Conservation (phyloP, 2,797 vertebrate genomes). For the Rhynchotus rufescens region DNA sequence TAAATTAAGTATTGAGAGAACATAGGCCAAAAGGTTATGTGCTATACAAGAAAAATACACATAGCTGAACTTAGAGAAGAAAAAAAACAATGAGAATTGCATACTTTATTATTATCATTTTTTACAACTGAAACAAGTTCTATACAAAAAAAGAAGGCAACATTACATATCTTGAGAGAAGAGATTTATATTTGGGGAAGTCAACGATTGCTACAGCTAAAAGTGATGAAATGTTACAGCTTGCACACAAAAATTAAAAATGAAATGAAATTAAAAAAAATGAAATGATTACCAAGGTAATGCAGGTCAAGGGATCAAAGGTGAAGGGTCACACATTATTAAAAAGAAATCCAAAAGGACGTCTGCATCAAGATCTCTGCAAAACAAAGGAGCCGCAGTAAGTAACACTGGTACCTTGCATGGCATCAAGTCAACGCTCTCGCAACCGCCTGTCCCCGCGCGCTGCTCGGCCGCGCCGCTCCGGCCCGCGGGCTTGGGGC, state of each 20-base stretch:
- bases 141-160: constrained; percentile 80
- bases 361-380: constrained; percentile 95
- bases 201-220: constrained; percentile 78
- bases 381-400: constrained; percentile 98
- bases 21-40: constrained; percentile 77
- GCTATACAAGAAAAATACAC: constrained; percentile 63
- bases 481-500: no score
- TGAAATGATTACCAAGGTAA: constrained; percentile 99
- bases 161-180: constrained; percentile 68
- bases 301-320: constrained; percentile 99
- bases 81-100: constrained; percentile 69
- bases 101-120: constrained; percentile 70
- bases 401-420: constrained; percentile 81
- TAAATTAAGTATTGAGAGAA: constrained; percentile 66
- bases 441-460: constrained; percentile 17
- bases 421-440: constrained; percentile 66
- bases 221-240: constrained; percentile 84
- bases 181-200: constrained; percentile 74
- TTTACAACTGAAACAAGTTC: constrained; percentile 76
- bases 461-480: no score
- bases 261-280: constrained; percentile 92
- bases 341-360: constrained; percentile 99
- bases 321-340: constrained; percentile 98
- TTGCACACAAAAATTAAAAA: constrained; percentile 85
- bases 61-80: constrained; percentile 77